Base-by-base conservation (phyloP, 2,888 invertebrate species). In the Cephonodes hylas region DNA sequence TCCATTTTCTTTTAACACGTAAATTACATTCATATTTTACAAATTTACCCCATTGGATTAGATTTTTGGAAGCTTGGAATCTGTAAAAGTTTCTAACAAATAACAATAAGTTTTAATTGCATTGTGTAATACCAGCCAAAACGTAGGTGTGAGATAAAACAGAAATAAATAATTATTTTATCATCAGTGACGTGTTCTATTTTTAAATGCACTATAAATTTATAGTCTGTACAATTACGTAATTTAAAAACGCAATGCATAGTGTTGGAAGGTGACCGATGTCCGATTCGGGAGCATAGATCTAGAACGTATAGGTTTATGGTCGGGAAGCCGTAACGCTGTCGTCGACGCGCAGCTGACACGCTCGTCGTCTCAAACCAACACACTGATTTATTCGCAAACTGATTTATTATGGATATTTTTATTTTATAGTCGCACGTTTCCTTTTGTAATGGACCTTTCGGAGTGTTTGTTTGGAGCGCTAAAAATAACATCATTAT, bases 311-410 rank as follows among this genome's bases (percentile, higher is more conserved):
- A n/a, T n/a, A n/a, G n/a, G n/a, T n/a, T n/a, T 22, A 23, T 8
- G 18, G 44, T 10, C 44, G 23, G 77, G 77, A 77, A 71, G 65
- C 68, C 58, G 67, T 75, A 63, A 76, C 71, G 38, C 62, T 70
- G 71, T 77, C 74, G 66, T 57, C 74, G 58, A 34, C 7, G 59
- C 61, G 60, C 73, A 71, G 64, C 66, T 71, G 69, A 58, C 45
- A 53, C 61, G 31, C n/a, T n/a, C n/a, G 60, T 10, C 38, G 38
- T n/a, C 13, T n/a, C 38, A 44, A 59, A 23, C 42, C 8, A 38
- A 42, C 59, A 20, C 59, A 27, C 27, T 20, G 44, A 59, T 44
- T 59, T 42, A 59, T 59, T 59, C 25, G 53, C 53, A 20, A 53
- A 31, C 53, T 53, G 53, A 53, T 53, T 53, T 53, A 53, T 53